phyloP scores from a whole-genome alignment of 2,888 invertebrate genomes.

The Drosophila pegasa region DNA sequence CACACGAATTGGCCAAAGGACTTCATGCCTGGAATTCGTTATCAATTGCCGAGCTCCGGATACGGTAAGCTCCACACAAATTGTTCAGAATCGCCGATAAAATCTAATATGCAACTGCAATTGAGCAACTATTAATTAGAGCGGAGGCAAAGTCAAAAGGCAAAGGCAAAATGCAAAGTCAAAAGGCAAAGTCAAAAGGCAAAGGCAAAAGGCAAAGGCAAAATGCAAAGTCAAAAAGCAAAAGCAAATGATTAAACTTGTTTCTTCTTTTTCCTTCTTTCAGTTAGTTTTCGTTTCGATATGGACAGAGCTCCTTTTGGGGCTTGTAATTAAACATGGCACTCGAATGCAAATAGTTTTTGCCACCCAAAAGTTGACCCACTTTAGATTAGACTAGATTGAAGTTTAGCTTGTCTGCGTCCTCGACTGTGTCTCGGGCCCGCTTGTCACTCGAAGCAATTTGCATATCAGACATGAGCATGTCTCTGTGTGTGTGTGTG shows the following conservation, averaged over 20 bases:
- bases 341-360: constrained; percentile 42
- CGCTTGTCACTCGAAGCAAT: constrained; percentile 70
- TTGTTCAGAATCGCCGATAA: constrained; percentile 66
- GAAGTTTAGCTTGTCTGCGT: constrained; percentile 24
- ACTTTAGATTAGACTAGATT: constrained; percentile 44
- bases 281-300: constrained; percentile 8
- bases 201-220: not conserved
- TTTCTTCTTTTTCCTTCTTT: not conserved
- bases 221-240: not conserved
- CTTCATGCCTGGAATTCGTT: constrained; percentile 73
- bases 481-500: constrained; percentile 5
- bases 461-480: constrained; percentile 67
- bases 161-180: constrained; percentile 33
- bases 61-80: constrained; percentile 48
- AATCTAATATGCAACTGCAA: constrained; percentile 60
- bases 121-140: constrained; percentile 76
- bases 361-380: constrained; percentile 52
- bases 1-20: constrained; percentile 57
- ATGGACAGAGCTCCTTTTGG: constrained; percentile 15
- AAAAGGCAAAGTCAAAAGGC: constrained; percentile 28
- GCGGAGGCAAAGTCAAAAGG: constrained; percentile 19
- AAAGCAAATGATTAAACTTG: not conserved
- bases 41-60: constrained; percentile 47
- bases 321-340: constrained; percentile 61
- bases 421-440: constrained; percentile 19